Evolutionary conservation across 2,113 vertebrate genomes (phyloP), one percentile per base, ranked within the genome.

Genomic region (Syngnathus floridae): DNA sequence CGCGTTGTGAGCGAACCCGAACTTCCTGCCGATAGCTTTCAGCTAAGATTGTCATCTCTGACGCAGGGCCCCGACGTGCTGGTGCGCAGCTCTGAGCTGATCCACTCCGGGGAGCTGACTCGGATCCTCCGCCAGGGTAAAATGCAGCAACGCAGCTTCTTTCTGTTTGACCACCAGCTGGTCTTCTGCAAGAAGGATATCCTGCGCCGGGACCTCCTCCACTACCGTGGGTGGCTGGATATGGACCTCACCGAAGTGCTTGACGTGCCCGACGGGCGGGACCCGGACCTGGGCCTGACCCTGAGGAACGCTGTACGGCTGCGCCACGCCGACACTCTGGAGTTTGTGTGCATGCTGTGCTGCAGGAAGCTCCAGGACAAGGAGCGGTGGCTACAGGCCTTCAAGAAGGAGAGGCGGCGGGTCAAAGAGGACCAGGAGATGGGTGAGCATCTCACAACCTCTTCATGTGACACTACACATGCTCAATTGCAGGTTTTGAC

Each of bases 161-260:
- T 99, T 87, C 91, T 99, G 54, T 99, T 99, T 38, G 97, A 99
- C 90, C 97, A 99, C 86, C 97, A 99, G 82, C 83, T 99, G 67
- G 92, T 98, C 52, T 94, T 93, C 83, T 98, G 97, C 80, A 98
- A 97, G 84, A 99, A 99, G 78, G 96, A 98, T 73, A 83, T 98
- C 51, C 89, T 99, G 81, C 91, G 96, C 52, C 89, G 96, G 70
- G 97, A 99, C 79, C 91, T 99, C 74, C 90, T 99, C 4, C 95
- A 98, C 81, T 98, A 98, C 71, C 93, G 95, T 0, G 93, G 93
- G 35, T 91, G 92, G 14, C 81, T 94, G 43, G 92, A 96, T 82
- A 95, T 92, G 91, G 97, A 98, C 1, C 85, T 88, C 58, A 82
- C 91, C 9, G 90, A 93, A 76, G 85, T 93, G 12, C 45, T 92